phyloP scores from a whole-genome alignment of 2,113 vertebrate genomes.

The Otus sunia region DNA sequence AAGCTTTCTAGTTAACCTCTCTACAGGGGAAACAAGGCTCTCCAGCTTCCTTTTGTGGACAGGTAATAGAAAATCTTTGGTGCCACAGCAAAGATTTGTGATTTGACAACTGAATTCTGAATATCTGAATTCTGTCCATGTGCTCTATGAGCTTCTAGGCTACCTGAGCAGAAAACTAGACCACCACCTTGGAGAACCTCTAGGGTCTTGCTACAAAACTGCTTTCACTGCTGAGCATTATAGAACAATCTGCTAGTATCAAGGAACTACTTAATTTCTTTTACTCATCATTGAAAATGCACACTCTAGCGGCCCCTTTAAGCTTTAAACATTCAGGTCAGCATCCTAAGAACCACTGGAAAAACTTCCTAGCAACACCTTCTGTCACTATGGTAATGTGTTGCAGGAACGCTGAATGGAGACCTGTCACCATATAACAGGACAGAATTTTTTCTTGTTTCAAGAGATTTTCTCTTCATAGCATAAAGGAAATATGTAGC shows the following conservation, averaged over 20 bases:
- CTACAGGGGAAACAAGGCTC: background rate
- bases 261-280: background rate
- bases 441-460: background rate
- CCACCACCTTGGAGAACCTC: background rate
- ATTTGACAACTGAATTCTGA: background rate
- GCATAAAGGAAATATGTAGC: background rate
- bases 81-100: background rate
- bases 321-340: background rate
- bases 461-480: background rate
- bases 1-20: background rate
- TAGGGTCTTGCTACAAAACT: background rate
- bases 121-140: background rate
- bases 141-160: background rate
- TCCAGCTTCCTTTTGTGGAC: background rate
- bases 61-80: background rate
- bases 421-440: background rate
- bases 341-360: background rate
- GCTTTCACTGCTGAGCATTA: background rate
- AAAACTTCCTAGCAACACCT: background rate
- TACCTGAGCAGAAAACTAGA: background rate
- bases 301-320: accelerated
- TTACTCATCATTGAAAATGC: background rate
- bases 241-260: background rate
- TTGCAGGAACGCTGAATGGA: background rate
- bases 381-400: background rate